A percentile compares a stretch with the other conserved stretches of the same genome.
phyloP scores from a whole-genome alignment of 2,888 invertebrate genomes.

The Coremacera marginata region DNA sequence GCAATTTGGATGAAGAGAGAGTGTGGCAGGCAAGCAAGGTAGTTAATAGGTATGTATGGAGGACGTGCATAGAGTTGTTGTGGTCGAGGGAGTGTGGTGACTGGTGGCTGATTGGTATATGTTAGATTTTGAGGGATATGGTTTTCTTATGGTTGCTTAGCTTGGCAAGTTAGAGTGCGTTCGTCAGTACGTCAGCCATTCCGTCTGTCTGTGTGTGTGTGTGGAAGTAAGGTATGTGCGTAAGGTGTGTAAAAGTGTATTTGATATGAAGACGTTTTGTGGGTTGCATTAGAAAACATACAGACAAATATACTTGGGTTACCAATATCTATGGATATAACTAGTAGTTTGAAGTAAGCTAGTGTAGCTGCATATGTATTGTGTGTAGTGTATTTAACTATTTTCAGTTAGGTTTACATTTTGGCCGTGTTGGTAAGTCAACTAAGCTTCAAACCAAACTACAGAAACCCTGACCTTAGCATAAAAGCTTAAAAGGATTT shows the following conservation, averaged over 20 bases:
- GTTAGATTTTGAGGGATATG: conserved; percentile 40
- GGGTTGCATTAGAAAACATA: conserved; percentile 44
- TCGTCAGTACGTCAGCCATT: neutral
- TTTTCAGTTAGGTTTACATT: neutral
- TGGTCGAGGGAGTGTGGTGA: conserved; percentile 33
- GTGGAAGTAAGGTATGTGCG: conserved; percentile 14
- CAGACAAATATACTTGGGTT: neutral
- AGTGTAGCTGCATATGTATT: neutral
- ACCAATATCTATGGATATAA: neutral
- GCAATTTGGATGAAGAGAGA: neutral
- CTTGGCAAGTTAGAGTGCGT: conserved; percentile 3
- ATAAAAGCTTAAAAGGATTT: conserved; percentile 17
- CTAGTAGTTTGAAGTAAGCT: neutral
- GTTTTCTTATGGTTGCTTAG: conserved; percentile 41
- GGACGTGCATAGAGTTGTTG: neutral
- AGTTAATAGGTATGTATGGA: neutral
- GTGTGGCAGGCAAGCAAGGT: neutral
- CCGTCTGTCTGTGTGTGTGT: conserved; percentile 19
- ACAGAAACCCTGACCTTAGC: neutral
- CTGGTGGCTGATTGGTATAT: conserved; percentile 43
- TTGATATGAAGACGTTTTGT: conserved; percentile 60
- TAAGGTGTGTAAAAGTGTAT: conserved; percentile 45
- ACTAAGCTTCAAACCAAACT: neutral
- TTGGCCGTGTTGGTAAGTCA: conserved; percentile 4
- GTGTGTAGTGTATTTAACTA: neutral